Evolutionary conservation across 2,888 invertebrate species (phyloP).

Genomic region (Ormyrus pomaceus): DNA sequence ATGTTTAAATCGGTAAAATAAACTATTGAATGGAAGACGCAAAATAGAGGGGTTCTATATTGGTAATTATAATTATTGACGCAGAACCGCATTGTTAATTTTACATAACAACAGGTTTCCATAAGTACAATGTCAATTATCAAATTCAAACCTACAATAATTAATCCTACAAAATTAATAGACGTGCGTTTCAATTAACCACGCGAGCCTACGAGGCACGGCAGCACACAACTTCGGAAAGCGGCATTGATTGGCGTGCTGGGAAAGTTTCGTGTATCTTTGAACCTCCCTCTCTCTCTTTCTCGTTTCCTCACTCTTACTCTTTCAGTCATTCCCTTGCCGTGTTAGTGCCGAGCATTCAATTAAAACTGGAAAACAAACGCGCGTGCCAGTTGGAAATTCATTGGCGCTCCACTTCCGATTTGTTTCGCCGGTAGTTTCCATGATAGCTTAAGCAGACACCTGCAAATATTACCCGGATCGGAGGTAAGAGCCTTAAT

Average conservation of each 20-base stretch:
- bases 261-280: conserved; percentile 42
- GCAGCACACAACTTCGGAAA: background rate
- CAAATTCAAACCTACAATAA: background rate
- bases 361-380: conserved; percentile 47
- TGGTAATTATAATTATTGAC: too few relatives aligned
- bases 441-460: background rate
- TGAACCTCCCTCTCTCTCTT: conserved; percentile 3
- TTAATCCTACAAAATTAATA: conserved; percentile 23
- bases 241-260: conserved; percentile 24
- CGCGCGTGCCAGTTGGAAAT: conserved; percentile 32
- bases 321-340: too few relatives aligned
- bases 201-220: background rate
- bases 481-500: background rate
- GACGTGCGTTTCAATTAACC: conserved; percentile 49
- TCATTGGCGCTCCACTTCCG: conserved; percentile 30
- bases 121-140: background rate
- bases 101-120: background rate
- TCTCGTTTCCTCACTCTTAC: too few relatives aligned
- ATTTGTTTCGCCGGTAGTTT: conserved; percentile 7
- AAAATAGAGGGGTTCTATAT: too few relatives aligned
- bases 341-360: background rate
- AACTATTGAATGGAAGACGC: too few relatives aligned
- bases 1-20: too few relatives aligned
- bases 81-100: too few relatives aligned
- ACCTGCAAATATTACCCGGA: conserved; percentile 5